Conservation (phyloP, 2,797 vertebrate genomes). For the Muscicapa striata region DNA sequence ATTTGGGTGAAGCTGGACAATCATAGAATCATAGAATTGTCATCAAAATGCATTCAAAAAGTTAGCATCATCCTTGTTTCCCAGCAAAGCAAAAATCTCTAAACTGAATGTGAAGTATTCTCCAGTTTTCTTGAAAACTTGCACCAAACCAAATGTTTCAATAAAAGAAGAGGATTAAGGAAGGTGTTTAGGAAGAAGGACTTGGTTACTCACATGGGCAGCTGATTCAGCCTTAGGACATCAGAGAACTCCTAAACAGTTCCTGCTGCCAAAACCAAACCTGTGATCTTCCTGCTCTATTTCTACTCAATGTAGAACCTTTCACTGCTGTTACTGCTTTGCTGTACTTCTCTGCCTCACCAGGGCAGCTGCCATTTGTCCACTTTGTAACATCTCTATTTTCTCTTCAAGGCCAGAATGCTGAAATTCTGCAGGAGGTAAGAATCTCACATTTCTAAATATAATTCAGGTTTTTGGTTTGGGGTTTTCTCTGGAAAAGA, state of each 20-base stretch:
- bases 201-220: not conserved
- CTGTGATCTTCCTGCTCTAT: not conserved
- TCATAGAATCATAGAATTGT: not conserved
- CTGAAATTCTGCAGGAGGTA: not conserved
- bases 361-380: not conserved
- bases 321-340: not conserved
- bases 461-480: not conserved
- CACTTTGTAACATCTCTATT: not conserved
- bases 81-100: not conserved
- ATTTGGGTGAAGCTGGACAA: not conserved
- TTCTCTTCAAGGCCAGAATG: not conserved
- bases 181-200: not conserved
- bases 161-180: not conserved
- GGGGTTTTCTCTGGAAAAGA: not conserved
- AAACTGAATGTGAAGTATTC: not conserved
- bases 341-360: not conserved
- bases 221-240: slow-evolving; percentile 40
- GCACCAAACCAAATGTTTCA: not conserved
- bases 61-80: not conserved
- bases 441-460: not conserved
- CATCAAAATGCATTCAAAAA: not conserved
- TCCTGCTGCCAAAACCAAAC: not conserved
- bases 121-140: not conserved
- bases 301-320: not conserved
- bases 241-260: not conserved